Evolutionary conservation across 2,113 vertebrate genomes (phyloP).

Genomic region (Tragelaphus imberbis): DNA sequence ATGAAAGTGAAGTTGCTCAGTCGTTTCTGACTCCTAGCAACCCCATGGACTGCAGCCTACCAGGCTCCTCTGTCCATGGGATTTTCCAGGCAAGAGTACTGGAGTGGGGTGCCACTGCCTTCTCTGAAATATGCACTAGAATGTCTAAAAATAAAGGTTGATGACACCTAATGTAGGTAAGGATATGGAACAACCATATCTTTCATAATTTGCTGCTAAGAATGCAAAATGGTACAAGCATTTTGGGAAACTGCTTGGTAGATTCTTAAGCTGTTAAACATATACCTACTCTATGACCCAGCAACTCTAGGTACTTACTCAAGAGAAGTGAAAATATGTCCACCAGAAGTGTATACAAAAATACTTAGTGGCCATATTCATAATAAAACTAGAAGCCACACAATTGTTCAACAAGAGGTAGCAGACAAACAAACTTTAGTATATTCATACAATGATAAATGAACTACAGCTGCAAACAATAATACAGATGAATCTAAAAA

Average conservation of each 20-base stretch:
- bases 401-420: not conserved
- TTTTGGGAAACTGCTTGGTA: not conserved
- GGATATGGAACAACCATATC: not conserved
- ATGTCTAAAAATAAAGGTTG: not conserved
- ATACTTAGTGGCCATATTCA: not conserved
- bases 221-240: not conserved
- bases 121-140: not conserved
- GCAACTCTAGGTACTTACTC: not conserved
- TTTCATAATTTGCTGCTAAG: not conserved
- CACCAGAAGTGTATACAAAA: not conserved
- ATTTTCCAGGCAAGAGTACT: no score
- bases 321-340: not conserved
- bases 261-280: not conserved
- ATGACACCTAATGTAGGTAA: not conserved
- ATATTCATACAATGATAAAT: not conserved
- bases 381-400: not conserved
- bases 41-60: no score
- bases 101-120: no score
- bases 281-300: not conserved
- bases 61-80: no score
- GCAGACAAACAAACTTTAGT: not conserved
- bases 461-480: not conserved
- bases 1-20: no score
- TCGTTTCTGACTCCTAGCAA: accelerated
- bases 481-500: not conserved